A percentile compares a stretch with the other conserved stretches of the same genome.
Evolutionary conservation across 2,888 invertebrate genomes (phyloP).

Genomic region (Plebejus melissa): DNA sequence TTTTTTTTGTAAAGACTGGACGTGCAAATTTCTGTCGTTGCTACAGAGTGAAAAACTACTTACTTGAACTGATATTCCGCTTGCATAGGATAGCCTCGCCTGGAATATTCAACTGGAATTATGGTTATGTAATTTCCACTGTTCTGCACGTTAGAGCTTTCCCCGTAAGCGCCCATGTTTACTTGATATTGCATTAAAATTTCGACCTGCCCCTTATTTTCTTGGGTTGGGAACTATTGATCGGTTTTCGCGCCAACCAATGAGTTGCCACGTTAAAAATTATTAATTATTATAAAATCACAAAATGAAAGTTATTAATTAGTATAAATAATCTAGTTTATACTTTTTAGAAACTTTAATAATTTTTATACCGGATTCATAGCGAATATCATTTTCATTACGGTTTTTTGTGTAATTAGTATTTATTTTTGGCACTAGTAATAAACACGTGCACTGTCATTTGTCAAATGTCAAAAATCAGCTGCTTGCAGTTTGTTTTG

Average conservation of each 20-base stretch:
- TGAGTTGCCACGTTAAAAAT: conserved; percentile 42
- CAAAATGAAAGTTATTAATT: background rate
- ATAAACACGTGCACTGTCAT: background rate
- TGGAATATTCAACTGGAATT: conserved; percentile 79
- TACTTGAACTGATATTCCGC: conserved; percentile 80
- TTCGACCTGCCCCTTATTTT: conserved; percentile 4
- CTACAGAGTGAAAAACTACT: conserved; percentile 35
- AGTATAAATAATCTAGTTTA: too few relatives aligned
- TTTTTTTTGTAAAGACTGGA: background rate
- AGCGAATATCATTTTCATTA: too few relatives aligned
- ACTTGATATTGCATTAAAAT: conserved; percentile 67
- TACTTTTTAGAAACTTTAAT: too few relatives aligned
- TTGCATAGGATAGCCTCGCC: conserved; percentile 76
- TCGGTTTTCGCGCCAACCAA: conserved; percentile 56
- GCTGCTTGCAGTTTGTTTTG: background rate
- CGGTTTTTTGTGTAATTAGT: too few relatives aligned
- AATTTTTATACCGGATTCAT: too few relatives aligned
- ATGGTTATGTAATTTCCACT: conserved; percentile 79
- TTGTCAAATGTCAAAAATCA: background rate
- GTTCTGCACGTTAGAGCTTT: conserved; percentile 70
- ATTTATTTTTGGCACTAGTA: background rate
- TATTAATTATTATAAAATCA: background rate
- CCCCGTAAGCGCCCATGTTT: conserved; percentile 72
- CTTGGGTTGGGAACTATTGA: conserved; percentile 49
- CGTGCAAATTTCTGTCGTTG: background rate